phyloP scores from a whole-genome alignment of 2,888 invertebrate species.

The Limnephilus marmoratus region DNA sequence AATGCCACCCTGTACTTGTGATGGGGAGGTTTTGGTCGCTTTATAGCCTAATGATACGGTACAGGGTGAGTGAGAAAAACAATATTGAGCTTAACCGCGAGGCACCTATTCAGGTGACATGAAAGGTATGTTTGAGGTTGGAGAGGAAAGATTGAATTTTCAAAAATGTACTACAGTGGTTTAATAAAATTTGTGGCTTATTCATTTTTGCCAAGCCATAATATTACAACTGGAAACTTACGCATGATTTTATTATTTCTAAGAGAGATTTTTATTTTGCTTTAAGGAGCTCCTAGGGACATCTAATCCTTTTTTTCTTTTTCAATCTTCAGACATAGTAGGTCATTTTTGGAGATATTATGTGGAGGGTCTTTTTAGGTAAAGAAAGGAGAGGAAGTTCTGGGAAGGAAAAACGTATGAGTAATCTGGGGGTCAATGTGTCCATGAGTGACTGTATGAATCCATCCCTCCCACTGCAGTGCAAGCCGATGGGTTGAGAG shows the following conservation, averaged over 20 bases:
- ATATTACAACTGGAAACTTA: background rate
- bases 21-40: background rate
- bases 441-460: too few species aligned
- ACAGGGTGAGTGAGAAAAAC: background rate
- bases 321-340: background rate
- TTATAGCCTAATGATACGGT: constrained; percentile 2
- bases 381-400: too few species aligned
- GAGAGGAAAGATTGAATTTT: background rate
- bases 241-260: background rate
- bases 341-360: too few species aligned
- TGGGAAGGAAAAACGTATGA: too few species aligned
- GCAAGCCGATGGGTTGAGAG: too few species aligned
- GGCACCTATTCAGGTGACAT: background rate
- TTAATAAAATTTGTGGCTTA: background rate
- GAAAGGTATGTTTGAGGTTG: background rate
- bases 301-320: background rate
- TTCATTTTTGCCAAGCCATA: background rate
- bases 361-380: too few species aligned
- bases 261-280: background rate
- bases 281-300: background rate
- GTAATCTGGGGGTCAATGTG: too few species aligned
- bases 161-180: background rate
- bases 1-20: background rate
- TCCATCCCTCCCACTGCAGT: too few species aligned
- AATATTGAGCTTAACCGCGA: background rate